Evolutionary conservation across 2,888 invertebrate species (phyloP), one percentile per base, ranked within the genome.

Genomic region (Drosophila fulvimacula): DNA sequence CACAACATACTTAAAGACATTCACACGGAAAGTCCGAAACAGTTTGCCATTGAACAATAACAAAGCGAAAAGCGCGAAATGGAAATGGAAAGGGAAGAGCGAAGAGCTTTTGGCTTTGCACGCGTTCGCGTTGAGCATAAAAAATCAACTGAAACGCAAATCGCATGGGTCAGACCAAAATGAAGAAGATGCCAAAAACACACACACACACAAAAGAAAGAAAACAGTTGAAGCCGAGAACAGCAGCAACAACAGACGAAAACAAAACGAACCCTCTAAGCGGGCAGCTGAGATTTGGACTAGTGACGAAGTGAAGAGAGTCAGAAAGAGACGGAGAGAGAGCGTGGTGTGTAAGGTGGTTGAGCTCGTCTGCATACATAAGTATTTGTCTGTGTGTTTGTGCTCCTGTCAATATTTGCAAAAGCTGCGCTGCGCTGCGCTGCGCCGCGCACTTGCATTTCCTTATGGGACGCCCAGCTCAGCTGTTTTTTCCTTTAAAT

Each of bases 141-240:
- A 77, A 85, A 79, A 68, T 77, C 73, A 83, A 86, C 88, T 86
- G 81, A 88, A 78, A 76, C 65, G 62, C 83, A 72, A 83, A 83
- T 79, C 83, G 81, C 65, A 69, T 68, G 78, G 79, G 69, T 68
- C 71, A 67, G 21, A 64, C 61, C 52, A 32, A 69, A 77, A 52
- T 46, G 62, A 81, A 86, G 81, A 84, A 82, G 86, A 81, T 69
- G 81, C 79, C 59, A 53, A 77, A 61, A 64, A 30, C 27, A 30
- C 27, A 30, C 27, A 30, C 27, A 46, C 42, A 44, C 21, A 24
- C 21, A 24, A 7, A 24, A 24, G 15, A 39, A 44, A 46, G 41
- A 69, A 67, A 55, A 60, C 62, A 64, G 67, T 58, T 61, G 53
- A 55, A 62, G 61, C 63, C 39, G 39, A 69, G 69, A 68, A 51